Percentiles rank a stretch among this genome's conserved stretches.
Conservation (phyloP, 2,888 invertebrate species). For the Isoperla grammatica region DNA sequence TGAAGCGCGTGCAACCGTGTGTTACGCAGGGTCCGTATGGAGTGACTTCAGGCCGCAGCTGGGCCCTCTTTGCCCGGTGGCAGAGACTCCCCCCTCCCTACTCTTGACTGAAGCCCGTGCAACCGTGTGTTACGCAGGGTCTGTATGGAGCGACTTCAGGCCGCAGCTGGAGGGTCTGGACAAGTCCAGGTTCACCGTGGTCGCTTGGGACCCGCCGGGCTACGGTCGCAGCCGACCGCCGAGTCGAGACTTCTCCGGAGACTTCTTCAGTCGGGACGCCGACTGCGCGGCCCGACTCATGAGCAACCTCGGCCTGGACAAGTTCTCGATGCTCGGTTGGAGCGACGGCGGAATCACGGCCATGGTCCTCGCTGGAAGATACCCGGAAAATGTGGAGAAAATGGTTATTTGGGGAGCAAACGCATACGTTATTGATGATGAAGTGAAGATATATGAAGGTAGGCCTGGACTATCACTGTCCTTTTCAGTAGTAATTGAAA, state of each 20-base stretch:
- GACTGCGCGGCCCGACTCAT: constrained; percentile 63
- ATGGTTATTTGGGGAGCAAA: constrained; percentile 74
- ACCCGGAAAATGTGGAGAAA: constrained; percentile 61
- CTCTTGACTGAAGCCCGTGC: too few species aligned
- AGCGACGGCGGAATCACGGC: constrained; percentile 82
- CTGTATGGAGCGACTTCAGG: constrained; percentile 76
- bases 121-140: constrained; percentile 46
- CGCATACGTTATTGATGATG: constrained; percentile 57
- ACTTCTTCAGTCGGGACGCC: constrained; percentile 74
- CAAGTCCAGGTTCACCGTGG: constrained; percentile 54
- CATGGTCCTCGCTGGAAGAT: constrained; percentile 67
- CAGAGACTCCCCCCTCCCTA: too few species aligned
- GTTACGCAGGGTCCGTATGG: too few species aligned
- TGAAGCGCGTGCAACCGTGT: too few species aligned
- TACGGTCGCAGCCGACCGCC: constrained; percentile 82
- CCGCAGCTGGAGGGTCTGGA: constrained; percentile 53
- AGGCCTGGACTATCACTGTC: not conserved
- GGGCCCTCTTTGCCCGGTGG: too few species aligned
- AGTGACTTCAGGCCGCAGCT: too few species aligned
- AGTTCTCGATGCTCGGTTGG: constrained; percentile 80
- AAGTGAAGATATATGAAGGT: constrained; percentile 26
- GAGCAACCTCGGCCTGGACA: constrained; percentile 58
- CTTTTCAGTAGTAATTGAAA: not conserved
- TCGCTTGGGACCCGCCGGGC: constrained; percentile 83
- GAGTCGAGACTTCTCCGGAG: constrained; percentile 58